phyloP scores from a whole-genome alignment of 2,113 vertebrate species.

The Isichthys henryi region DNA sequence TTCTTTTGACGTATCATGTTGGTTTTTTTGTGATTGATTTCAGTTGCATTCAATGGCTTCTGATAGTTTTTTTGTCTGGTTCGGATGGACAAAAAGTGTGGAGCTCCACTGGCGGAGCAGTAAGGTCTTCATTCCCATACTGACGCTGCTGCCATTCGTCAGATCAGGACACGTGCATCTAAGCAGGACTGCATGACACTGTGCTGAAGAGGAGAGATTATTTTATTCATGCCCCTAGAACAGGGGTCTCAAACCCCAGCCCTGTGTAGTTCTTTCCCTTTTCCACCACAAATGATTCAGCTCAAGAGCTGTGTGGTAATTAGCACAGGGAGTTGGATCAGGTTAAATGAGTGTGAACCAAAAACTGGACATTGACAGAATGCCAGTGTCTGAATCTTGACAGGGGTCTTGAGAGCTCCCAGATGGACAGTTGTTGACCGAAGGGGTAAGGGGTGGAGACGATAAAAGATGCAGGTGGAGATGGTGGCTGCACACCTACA shows the following conservation, averaged over 20 bases:
- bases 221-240: not conserved
- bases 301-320: too few species aligned
- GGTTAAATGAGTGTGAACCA: not conserved
- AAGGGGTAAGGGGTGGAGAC: not conserved
- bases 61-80: slow-evolving; percentile 11
- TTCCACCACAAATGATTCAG: too few species aligned
- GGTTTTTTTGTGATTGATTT: slow-evolving; percentile 58
- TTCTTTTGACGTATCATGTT: slow-evolving; percentile 52
- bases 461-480: not conserved
- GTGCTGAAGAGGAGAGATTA: not conserved
- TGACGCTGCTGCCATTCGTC: not conserved
- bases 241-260: too few species aligned
- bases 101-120: not conserved
- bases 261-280: too few species aligned
- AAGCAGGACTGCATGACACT: slow-evolving; percentile 50
- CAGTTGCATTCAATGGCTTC: not conserved
- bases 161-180: not conserved
- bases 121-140: not conserved
- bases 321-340: not conserved
- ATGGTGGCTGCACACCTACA: not conserved
- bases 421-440: not conserved
- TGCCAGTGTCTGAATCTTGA: not conserved
- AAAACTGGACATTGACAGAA: not conserved
- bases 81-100: not conserved
- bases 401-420: not conserved